These are phyloP conservation scores for Microcaecilia unicolor DNA, from an alignment of 2,797 vertebrate genomes.

Conservation along the genomic window DNA sequence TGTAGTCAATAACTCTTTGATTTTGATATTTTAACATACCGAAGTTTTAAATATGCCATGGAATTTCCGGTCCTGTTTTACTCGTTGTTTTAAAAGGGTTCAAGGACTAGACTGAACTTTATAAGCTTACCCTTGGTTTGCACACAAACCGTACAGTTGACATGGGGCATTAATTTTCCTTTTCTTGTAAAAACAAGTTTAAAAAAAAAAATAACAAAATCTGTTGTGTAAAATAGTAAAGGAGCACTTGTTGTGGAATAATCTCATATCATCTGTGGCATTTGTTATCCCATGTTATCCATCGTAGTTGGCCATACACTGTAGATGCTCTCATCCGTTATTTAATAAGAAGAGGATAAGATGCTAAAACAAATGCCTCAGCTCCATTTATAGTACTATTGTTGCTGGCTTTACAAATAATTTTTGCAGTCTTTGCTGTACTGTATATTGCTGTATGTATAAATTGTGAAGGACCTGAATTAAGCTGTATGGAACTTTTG, in stretches of 20 bases:
- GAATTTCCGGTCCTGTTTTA: constrained; percentile 64
- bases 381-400: constrained; percentile 67
- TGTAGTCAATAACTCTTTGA: constrained; percentile 79
- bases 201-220: too few relatives aligned
- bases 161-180: constrained; percentile 80
- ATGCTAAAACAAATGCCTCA: constrained; percentile 65
- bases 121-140: constrained; percentile 85
- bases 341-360: constrained; percentile 55
- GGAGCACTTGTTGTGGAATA: constrained; percentile 50
- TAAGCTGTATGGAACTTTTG: constrained; percentile 77
- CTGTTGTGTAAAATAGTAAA: constrained; percentile 57
- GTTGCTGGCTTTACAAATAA: constrained; percentile 70
- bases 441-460: constrained; percentile 77
- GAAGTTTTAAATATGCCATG: constrained; percentile 70
- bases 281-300: constrained; percentile 39
- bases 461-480: constrained; percentile 81
- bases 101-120: constrained; percentile 69
- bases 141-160: constrained; percentile 85
- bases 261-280: constrained; percentile 36
- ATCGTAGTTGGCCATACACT: constrained; percentile 39
- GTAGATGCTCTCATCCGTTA: constrained; percentile 53
- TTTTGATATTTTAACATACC: constrained; percentile 74
- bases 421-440: constrained; percentile 74
- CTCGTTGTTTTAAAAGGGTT: constrained; percentile 69
- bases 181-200: constrained; percentile 64